Evolutionary conservation across 2,113 vertebrate species (phyloP).

Genomic region (Coptodon bakossiorum): DNA sequence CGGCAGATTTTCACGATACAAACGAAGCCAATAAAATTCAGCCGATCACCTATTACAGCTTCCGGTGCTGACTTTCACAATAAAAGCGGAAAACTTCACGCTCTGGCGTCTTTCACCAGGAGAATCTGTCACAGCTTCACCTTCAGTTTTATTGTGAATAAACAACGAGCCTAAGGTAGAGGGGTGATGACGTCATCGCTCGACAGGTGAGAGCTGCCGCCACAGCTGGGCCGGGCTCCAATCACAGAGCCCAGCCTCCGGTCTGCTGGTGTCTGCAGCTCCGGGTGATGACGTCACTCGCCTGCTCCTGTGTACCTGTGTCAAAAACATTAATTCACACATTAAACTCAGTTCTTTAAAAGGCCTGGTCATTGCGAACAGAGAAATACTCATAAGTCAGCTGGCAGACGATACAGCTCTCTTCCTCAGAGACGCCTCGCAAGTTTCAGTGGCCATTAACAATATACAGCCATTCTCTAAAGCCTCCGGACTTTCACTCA

Average conservation of each 20-base stretch:
- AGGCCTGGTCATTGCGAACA: not conserved
- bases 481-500: not conserved
- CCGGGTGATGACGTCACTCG: not conserved
- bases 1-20: not conserved
- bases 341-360: not conserved
- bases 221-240: not conserved
- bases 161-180: not conserved
- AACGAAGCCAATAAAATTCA: not conserved
- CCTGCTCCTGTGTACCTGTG: not conserved
- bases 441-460: not conserved
- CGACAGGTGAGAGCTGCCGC: not conserved
- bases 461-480: not conserved
- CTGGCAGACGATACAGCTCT: not conserved
- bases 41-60: not conserved
- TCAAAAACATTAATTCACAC: accelerated
- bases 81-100: not conserved
- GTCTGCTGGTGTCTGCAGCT: not conserved
- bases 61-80: not conserved
- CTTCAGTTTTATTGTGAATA: not conserved
- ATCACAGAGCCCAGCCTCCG: not conserved
- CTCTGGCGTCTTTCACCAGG: not conserved
- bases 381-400: not conserved
- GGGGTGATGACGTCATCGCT: not conserved
- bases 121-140: not conserved
- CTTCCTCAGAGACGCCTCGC: not conserved